Percentiles rank a stretch among this genome's conserved stretches.
These are phyloP conservation scores for Acleris emargana DNA, from an alignment of 2,888 invertebrate genomes.

Conservation along the genomic window DNA sequence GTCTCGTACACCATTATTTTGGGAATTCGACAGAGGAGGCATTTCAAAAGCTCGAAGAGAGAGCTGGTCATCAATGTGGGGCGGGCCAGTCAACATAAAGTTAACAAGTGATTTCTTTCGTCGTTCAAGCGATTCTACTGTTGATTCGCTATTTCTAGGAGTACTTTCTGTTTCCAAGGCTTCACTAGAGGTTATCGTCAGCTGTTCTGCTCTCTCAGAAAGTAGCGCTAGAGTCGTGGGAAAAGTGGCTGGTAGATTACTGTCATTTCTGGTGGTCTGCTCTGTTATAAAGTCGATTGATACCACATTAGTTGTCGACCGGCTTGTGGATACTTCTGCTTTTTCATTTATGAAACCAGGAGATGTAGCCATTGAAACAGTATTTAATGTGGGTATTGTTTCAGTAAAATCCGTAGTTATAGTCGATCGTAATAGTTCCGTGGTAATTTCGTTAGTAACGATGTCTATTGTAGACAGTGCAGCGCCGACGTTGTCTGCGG, in stretches of 20 bases:
- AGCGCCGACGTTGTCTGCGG: slow-evolving; percentile 32
- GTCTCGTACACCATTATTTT: slow-evolving; percentile 47
- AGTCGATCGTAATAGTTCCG: slow-evolving; percentile 32
- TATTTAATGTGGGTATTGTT: slow-evolving; percentile 5
- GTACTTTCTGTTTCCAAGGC: slow-evolving; percentile 45
- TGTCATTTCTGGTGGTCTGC: neutral
- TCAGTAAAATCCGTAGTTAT: slow-evolving; percentile 20
- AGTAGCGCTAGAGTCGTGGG: slow-evolving; percentile 23
- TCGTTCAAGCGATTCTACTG: slow-evolving; percentile 65
- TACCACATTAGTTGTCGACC: neutral
- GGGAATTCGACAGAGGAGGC: slow-evolving; percentile 49
- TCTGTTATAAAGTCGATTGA: neutral
- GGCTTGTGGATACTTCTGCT: neutral
- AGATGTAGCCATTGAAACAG: neutral
- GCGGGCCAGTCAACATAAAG: slow-evolving; percentile 70
- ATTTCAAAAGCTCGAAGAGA: slow-evolving; percentile 70
- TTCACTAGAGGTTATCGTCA: slow-evolving; percentile 32
- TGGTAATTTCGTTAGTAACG: slow-evolving; percentile 41
- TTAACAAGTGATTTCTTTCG: slow-evolving; percentile 73
- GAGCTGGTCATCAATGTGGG: slow-evolving; percentile 66
- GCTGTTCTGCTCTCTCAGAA: slow-evolving; percentile 35
- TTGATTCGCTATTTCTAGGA: slow-evolving; percentile 46
- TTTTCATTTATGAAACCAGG: slow-evolving; percentile 1
- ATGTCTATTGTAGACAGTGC: slow-evolving; percentile 32
- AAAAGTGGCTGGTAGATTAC: neutral